Base-by-base conservation (phyloP, 2,797 vertebrate genomes). In the Tympanoctomys barrerae region DNA sequence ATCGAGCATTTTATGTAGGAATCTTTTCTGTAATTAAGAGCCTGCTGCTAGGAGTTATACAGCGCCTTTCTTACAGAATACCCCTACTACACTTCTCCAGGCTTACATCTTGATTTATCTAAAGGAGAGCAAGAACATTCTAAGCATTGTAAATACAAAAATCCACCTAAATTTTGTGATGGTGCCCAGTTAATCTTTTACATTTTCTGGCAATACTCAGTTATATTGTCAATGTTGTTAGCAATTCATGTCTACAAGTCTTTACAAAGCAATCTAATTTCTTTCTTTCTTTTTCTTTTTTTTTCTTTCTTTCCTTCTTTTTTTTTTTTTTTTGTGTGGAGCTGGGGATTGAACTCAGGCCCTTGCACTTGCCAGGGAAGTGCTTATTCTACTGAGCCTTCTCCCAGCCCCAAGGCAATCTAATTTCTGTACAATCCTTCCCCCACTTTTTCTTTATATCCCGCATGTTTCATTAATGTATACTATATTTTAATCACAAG, bases 191-290 rank as follows among this genome's bases (percentile, higher is more conserved):
- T 6, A 78, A 31, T 42, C 3, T 86, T 91, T 77, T 59, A 70
- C 16, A 19, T 73, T 88, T 52, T 49, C n/a, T 90, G 66, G 3
- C 3, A 90, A 59, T 89, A 80, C 2, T 80, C 80, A 83, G 77
- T 92, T 79, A 13, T 59, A 39, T 86, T 78, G 28, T 79, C 49
- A 78, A 16, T 94, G 3, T 88, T 87, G 90, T 87, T 70, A 92
- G 16, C 14, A 18, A 77, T 31, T 94, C 9, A 24, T 33, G 66
- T 71, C 83, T 96, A 70, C 22, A 91, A n/a, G 2, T 75, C 61
- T 64, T 87, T 62, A 39, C 52, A 79, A 75, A 89, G 83, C 14
- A 57, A 22, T 71, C 86, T 91, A 61, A 16, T 77, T 75, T 68
- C 18, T 8, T 42, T 42, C 42, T 42, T 42, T 42, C 42, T 42